Percentiles rank a stretch among this genome's conserved stretches.
Evolutionary conservation across 2,888 invertebrate species (phyloP).

Genomic region (Ashinkailepas kermadecensis): DNA sequence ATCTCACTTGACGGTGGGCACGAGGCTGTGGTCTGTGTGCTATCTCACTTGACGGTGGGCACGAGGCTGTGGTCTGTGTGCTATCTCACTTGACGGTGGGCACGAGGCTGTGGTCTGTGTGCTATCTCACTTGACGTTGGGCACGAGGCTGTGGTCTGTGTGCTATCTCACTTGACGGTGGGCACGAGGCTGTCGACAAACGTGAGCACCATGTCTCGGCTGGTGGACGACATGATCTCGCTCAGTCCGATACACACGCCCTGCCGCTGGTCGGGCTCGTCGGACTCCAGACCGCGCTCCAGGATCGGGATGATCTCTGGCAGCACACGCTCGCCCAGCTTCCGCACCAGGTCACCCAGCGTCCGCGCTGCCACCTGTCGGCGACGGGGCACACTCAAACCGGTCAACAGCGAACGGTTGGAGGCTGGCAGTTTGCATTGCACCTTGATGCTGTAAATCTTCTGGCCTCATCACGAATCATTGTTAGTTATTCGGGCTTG

Average conservation of each 20-base stretch:
- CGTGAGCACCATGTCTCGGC: conserved; percentile 84
- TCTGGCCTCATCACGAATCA: too few species aligned
- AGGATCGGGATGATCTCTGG: conserved; percentile 98
- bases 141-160: too few species aligned
- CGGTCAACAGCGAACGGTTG: too few species aligned
- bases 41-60: too few species aligned
- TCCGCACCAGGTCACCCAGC: conserved; percentile 90
- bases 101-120: too few species aligned
- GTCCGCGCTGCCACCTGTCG: conserved; percentile 83
- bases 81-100: too few species aligned
- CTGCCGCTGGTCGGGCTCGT: conserved; percentile 88
- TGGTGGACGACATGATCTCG: conserved; percentile 96
- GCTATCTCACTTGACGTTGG: too few species aligned
- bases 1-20: conserved; percentile 73
- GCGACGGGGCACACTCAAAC: too few species aligned
- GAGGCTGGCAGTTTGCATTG: too few species aligned
- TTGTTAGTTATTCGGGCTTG: too few species aligned
- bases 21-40: conserved; percentile 53
- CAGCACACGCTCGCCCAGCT: conserved; percentile 92
- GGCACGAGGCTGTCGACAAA: conserved; percentile 83
- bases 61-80: too few species aligned
- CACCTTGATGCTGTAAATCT: too few species aligned
- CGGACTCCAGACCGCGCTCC: conserved; percentile 83
- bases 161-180: conserved; percentile 59
- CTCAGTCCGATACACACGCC: conserved; percentile 97